Evolutionary conservation across 2,113 vertebrate genomes (phyloP).

Genomic region (Anseranas semipalmata): DNA sequence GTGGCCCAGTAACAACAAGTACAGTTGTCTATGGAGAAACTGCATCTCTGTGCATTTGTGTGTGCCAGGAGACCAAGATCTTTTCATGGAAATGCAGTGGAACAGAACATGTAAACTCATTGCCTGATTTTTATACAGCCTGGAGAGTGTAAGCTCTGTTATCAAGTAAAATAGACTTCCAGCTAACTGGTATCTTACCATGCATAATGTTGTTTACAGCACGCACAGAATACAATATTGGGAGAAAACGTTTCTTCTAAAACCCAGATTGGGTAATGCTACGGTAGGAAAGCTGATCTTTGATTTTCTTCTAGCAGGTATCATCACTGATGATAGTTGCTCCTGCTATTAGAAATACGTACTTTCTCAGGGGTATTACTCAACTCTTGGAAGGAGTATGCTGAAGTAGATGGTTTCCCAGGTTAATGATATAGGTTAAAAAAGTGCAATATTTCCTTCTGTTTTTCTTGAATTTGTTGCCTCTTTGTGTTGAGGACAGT

Average conservation of each 20-base stretch:
- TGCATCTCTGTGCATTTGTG: neutral
- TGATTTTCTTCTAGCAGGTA: neutral
- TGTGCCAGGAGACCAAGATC: neutral
- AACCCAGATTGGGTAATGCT: neutral
- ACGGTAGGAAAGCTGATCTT: neutral
- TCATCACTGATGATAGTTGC: neutral
- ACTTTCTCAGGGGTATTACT: neutral
- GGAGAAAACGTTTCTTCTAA: neutral
- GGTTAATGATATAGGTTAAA: neutral
- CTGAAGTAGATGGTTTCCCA: neutral
- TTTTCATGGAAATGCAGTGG: constrained; percentile 1
- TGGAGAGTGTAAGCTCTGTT: neutral
- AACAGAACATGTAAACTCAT: constrained; percentile 19
- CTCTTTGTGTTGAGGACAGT: neutral
- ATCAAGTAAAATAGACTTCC: neutral
- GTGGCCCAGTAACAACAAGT: neutral
- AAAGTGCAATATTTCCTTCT: neutral
- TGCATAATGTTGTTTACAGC: neutral
- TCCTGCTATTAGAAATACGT: neutral
- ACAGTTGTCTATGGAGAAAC: neutral
- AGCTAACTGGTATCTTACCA: neutral
- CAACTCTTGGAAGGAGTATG: neutral
- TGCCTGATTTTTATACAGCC: neutral
- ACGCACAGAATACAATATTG: neutral
- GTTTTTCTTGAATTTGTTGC: neutral